These are phyloP conservation scores for Hydrotaea diabolus DNA, from an alignment of 2,888 invertebrate genomes.

Conservation along the genomic window DNA sequence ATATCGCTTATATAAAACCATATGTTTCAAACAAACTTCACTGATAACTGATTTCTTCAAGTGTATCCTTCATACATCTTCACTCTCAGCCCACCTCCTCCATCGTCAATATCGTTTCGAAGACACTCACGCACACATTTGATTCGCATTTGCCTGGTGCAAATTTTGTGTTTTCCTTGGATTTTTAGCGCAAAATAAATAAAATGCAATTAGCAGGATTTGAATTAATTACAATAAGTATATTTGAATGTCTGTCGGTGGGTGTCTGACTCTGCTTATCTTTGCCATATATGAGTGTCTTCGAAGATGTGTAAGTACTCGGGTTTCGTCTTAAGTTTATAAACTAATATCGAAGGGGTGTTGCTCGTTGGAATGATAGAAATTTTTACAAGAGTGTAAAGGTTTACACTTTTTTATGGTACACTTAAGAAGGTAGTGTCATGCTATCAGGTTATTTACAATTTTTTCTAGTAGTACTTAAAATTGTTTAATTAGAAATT, in stretches of 20 bases:
- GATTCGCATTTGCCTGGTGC: background rate
- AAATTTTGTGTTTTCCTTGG: background rate
- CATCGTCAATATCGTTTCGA: conserved; percentile 36
- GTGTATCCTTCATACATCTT: no score
- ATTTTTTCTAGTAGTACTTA: no score
- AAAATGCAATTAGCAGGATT: conserved; percentile 81
- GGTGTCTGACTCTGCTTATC: background rate
- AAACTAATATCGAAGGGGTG: conserved; percentile 50
- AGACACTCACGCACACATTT: background rate
- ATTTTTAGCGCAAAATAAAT: conserved; percentile 74
- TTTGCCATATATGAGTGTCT: background rate
- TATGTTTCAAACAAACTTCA: no score
- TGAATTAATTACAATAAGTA: conserved; percentile 77
- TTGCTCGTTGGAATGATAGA: background rate
- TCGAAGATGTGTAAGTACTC: background rate
- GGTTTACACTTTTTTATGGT: no score
- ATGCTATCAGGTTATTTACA: no score
- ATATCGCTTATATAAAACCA: no score
- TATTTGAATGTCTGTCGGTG: conserved; percentile 7
- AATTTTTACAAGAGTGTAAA: no score
- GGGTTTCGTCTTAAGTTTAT: conserved; percentile 53
- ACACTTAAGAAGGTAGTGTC: no score
- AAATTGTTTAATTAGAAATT: no score
- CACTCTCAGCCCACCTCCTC: no score
- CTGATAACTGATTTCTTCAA: no score